Base-by-base conservation (phyloP, 1,140 invertebrate species). In the Popillia japonica region DNA sequence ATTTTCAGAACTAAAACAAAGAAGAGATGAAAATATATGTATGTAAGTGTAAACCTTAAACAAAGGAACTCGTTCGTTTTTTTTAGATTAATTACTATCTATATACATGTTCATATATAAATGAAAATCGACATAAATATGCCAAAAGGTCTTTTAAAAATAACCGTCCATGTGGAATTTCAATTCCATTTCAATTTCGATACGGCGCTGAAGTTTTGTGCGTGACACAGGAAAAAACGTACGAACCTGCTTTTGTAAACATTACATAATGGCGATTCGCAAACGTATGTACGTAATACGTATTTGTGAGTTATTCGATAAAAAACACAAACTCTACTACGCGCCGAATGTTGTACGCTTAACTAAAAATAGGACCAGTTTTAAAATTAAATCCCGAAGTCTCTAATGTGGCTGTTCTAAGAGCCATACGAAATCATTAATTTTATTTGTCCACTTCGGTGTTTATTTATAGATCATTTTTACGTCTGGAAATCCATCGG, bases 341-440 rank as follows among this genome's bases (percentile, higher is more conserved):
- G n/a, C 48, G 7, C 27, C 14, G 48, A 55, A 55, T 55, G 48
- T 55, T 14, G 48, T 17, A 14, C 14, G 48, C 48, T 1, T 34
- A 34, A 34, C 27, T 55, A 55, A 55, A 55, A 55, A 55, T 55
- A 55, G 48, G 17, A 17, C 14, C 48, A 14, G 14, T 55, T 55
- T 55, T 55, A 55, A 55, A 55, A 55, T 55, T 55, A 55, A 55
- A 14, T 17, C 48, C 48, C 48, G 14, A 55, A 55, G 48, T 55
- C 48, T 55, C 48, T 55, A 17, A 55, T 17, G 48, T 55, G 48
- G 17, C 48, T 55, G 14, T 17, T 55, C 48, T 14, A 55, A 55
- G 48, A 55, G 48, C 48, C 48, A 55, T 55, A 55, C 17, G 48
- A 55, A 55, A 55, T 55, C 48, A 55, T 55, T 55, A 55, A 55